Conservation (phyloP, 2,113 vertebrate genomes). For the Carassius gibelio region DNA sequence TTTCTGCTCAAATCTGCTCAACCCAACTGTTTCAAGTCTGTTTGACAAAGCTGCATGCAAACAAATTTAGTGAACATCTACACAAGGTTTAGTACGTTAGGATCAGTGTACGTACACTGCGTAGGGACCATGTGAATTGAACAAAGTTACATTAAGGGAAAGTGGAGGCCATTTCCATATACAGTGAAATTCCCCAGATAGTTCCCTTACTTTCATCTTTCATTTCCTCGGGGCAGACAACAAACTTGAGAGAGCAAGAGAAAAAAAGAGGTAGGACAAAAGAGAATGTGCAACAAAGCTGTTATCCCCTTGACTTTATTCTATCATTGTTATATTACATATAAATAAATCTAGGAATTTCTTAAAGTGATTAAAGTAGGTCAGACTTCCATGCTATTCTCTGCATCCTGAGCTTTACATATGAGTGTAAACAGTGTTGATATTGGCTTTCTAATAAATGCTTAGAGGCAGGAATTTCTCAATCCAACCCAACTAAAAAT, state of each 20-base stretch:
- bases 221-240: constrained; percentile 70
- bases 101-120: neutral
- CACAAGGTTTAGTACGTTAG: neutral
- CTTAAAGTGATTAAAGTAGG: constrained; percentile 43
- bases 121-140: neutral
- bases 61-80: neutral
- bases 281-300: constrained; percentile 26
- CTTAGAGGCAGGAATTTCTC: constrained; percentile 39
- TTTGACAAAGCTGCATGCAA: no score
- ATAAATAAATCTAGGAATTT: constrained; percentile 28
- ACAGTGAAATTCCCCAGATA: constrained; percentile 65
- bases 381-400: constrained; percentile 7
- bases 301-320: constrained; percentile 26
- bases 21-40: no score
- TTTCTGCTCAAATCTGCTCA: no score
- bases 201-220: constrained; percentile 70
- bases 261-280: constrained; percentile 46
- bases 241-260: constrained; percentile 53
- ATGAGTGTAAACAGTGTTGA: neutral
- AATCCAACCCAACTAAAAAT: neutral
- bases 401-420: constrained; percentile 3
- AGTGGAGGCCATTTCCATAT: constrained; percentile 58
- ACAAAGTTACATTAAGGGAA: constrained; percentile 29
- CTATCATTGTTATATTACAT: constrained; percentile 34
- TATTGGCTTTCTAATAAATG: constrained; percentile 44